These are phyloP conservation scores for Menidia menidia DNA, from an alignment of 2,797 vertebrate genomes.

Conservation along the genomic window DNA sequence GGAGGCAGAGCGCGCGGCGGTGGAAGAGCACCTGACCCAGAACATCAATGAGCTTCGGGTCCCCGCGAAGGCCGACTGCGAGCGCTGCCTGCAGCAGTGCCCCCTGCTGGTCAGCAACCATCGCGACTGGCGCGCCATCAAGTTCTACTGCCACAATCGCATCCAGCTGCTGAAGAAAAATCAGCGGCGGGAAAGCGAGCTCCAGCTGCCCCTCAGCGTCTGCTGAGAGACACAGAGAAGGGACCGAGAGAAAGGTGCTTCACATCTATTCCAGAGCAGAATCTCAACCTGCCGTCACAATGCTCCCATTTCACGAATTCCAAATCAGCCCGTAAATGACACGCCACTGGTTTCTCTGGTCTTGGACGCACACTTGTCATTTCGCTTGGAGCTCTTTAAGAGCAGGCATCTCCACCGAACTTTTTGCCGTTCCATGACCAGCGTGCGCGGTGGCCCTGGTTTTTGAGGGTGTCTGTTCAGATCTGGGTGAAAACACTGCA, in stretches of 20 bases:
- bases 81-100: conserved; percentile 85
- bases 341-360: background rate
- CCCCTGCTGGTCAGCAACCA: conserved; percentile 85
- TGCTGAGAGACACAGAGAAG: conserved; percentile 65
- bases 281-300: conserved; percentile 53
- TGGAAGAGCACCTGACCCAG: conserved; percentile 83
- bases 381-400: conserved; percentile 28
- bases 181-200: conserved; percentile 77
- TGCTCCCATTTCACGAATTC: conserved; percentile 50
- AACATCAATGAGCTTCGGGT: conserved; percentile 86
- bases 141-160: conserved; percentile 89
- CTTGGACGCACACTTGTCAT: background rate
- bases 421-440: conserved; percentile 41
- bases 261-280: conserved; percentile 20
- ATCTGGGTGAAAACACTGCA: conserved; percentile 44
- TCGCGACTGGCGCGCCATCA: conserved; percentile 86
- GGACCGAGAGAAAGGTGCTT: background rate
- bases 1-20: conserved; percentile 82
- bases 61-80: conserved; percentile 86
- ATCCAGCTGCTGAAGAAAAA: conserved; percentile 87
- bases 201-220: conserved; percentile 67
- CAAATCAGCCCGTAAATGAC: conserved; percentile 30
- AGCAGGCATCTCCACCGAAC: conserved; percentile 12
- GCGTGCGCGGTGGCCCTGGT: conserved; percentile 35
- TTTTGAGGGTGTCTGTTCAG: conserved; percentile 11